Evolutionary conservation across 1,140 invertebrate species (phyloP), one percentile per base, ranked within the genome.

Genomic region (Anastrepha obliqua): DNA sequence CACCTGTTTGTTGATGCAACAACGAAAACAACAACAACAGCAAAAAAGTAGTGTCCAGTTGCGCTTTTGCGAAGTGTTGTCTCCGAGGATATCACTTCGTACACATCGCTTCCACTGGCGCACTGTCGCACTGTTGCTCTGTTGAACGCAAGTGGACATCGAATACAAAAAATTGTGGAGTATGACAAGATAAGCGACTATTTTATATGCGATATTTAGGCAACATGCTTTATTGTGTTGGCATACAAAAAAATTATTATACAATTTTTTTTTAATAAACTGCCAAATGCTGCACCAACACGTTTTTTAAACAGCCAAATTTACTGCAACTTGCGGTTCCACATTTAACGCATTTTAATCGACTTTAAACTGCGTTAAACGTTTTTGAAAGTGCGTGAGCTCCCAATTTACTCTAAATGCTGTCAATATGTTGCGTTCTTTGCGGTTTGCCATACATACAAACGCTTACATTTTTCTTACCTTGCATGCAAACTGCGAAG

Each of bases 101-200:
- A 17, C n/a, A 81, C 20, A 81, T 81, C 74, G 74, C 47, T 81
- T n/a, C 8, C 9, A n/a, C 47, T 13, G 74, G 74, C 74, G 44
- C 20, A 0, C 47, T 81, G 74, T 29, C 74, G n/a, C 29, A 29
- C 29, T 29, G 29, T 29, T 29, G 29, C 29, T 29, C 29, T 74
- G 39, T 9, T 20, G 74, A 47, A 51, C 74, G 20, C 47, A 55
- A 81, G 74, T 55, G 74, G 74, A 81, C 74, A 20, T 55, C 74
- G 20, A 81, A 55, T 2, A 47, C n/a, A 81, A 20, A 74, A 20
- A 74, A 29, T 81, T 51, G 47, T 47, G 20, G 51, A n/a, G 44
- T 81, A 20, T 81, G 74, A 81, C 74, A 81, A 81, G 74, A 58
- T 81, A 81, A 74, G 47, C 74, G 47, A 13, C 55, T 81, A 81